phyloP scores from a whole-genome alignment of 1,140 invertebrate species.

The Drosophila ananassae region DNA sequence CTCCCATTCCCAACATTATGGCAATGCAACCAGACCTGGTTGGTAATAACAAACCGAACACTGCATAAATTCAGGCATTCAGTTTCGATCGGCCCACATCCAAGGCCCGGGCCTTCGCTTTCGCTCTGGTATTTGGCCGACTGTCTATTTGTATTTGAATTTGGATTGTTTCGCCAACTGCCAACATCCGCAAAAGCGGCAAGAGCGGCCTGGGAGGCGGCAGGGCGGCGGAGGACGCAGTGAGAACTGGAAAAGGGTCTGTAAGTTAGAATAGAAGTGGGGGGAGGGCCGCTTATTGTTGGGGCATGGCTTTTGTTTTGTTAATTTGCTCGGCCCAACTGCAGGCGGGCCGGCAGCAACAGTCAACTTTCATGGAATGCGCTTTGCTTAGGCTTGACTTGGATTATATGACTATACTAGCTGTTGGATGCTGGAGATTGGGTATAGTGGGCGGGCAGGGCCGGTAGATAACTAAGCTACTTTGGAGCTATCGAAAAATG shows the following conservation, averaged over 20 bases:
- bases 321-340: constrained; percentile 68
- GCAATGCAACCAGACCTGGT: constrained; percentile 41
- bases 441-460: not conserved
- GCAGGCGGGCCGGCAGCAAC: constrained; percentile 9
- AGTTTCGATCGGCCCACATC: constrained; percentile 18
- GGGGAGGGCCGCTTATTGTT: constrained; percentile 52
- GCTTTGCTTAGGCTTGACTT: constrained; percentile 55
- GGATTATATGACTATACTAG: constrained; percentile 42
- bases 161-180: constrained; percentile 53
- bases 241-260: not conserved
- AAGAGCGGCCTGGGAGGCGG: not conserved
- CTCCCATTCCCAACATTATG: not conserved
- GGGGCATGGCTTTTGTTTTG: constrained; percentile 70
- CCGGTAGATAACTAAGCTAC: constrained; percentile 65
- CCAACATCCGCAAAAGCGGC: constrained; percentile 25
- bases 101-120: constrained; percentile 45
- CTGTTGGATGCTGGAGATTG: constrained; percentile 5
- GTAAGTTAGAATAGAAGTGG: not conserved
- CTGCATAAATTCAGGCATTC: constrained; percentile 80
- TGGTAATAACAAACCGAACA: constrained; percentile 78
- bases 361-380: constrained; percentile 51
- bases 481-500: constrained; percentile 67
- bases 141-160: constrained; percentile 56
- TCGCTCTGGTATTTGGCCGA: constrained; percentile 79
- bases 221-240: not conserved